These are phyloP conservation scores for Zaprionus tsacasi DNA, from an alignment of 1,140 invertebrate genomes.

Conservation along the genomic window DNA sequence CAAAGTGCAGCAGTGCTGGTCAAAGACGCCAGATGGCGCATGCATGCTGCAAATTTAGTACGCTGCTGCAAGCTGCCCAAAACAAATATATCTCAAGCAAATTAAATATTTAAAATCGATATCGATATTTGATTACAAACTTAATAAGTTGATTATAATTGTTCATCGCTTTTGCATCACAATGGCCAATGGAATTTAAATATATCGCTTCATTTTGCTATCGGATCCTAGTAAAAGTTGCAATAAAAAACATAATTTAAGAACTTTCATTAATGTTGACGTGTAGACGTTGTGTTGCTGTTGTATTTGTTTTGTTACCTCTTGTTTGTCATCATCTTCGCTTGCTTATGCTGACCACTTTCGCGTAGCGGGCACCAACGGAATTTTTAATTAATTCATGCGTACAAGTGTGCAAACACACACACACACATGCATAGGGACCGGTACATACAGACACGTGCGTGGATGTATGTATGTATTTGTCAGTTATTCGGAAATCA, in stretches of 20 bases:
- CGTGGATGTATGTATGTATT: conserved; percentile 12
- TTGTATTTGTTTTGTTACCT: conserved; percentile 16
- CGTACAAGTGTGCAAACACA: conserved; percentile 52
- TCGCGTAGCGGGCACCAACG: conserved; percentile 68
- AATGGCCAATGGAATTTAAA: neutral
- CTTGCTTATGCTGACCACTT: conserved; percentile 59
- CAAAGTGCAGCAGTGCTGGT: neutral
- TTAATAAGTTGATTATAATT: neutral
- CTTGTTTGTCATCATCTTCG: conserved; percentile 7
- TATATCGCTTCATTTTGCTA: neutral
- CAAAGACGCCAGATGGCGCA: neutral
- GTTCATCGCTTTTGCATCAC: neutral
- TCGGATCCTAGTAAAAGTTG: conserved; percentile 2
- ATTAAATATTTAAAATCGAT: neutral
- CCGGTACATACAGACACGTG: neutral
- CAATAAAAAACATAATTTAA: conserved; percentile 15
- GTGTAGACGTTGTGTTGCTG: conserved; percentile 28
- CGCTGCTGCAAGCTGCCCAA: neutral
- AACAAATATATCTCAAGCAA: neutral
- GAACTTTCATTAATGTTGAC: conserved; percentile 55
- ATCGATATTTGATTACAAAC: neutral
- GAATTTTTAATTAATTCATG: conserved; percentile 81
- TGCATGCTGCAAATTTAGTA: neutral
- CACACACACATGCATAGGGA: neutral
- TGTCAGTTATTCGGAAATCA: conserved; percentile 34